phyloP scores from a whole-genome alignment of 1,140 invertebrate genomes.

The Nilaparvata lugens region DNA sequence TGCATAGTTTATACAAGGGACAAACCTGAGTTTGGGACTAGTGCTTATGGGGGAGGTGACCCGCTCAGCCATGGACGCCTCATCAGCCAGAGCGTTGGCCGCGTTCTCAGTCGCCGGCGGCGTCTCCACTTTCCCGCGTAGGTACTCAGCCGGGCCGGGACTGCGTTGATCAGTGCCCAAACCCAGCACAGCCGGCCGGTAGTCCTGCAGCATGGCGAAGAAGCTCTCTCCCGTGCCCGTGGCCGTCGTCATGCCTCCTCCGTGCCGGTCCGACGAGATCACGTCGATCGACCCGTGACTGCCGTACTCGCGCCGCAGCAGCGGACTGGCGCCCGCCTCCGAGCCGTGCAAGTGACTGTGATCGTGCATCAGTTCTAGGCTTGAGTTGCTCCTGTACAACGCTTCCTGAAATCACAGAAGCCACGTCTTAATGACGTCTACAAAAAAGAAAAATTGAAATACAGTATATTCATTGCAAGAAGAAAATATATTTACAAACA shows the following conservation, averaged over 20 bases:
- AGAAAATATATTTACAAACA: too few relatives aligned
- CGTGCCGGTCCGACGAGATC: constrained; percentile 35
- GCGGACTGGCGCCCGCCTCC: constrained; percentile 21
- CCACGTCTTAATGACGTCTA: too few relatives aligned
- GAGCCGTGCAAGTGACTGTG: constrained; percentile 14
- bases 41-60: constrained; percentile 32
- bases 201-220: constrained; percentile 72
- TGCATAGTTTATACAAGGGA: too few relatives aligned
- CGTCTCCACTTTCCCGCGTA: constrained; percentile 38
- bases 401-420: constrained; percentile 23
- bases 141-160: constrained; percentile 50
- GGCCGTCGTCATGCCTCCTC: too few relatives aligned
- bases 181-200: constrained; percentile 44
- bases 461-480: too few relatives aligned
- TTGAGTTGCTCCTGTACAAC: constrained; percentile 56
- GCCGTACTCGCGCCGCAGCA: constrained; percentile 45
- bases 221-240: constrained; percentile 37
- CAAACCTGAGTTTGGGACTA: constrained; percentile 66
- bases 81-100: constrained; percentile 33
- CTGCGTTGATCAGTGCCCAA: constrained; percentile 49
- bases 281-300: constrained; percentile 59
- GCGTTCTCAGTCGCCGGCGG: constrained; percentile 28
- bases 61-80: constrained; percentile 16
- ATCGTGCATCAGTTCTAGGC: constrained; percentile 51
- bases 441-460: too few relatives aligned